phyloP scores from a whole-genome alignment of 2,113 vertebrate species.

The Leucopsar rothschildi region DNA sequence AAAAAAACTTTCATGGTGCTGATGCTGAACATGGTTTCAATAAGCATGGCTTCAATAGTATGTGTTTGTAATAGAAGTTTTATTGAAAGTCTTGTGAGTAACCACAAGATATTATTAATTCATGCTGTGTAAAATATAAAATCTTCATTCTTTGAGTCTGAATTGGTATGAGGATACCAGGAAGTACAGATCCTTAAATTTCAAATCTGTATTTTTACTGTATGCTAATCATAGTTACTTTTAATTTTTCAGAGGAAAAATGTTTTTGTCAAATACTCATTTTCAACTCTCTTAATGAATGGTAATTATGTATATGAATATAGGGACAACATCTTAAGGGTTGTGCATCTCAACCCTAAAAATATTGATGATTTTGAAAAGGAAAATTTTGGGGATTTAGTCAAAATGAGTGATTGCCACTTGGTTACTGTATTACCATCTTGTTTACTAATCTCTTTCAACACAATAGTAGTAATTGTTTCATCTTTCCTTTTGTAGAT shows the following conservation, averaged over 20 bases:
- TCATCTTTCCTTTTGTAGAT: background rate
- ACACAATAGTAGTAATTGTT: background rate
- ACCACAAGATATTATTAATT: background rate
- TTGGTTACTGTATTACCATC: background rate
- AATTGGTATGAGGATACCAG: background rate
- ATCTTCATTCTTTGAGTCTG: background rate
- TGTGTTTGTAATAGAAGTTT: background rate
- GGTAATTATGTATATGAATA: background rate
- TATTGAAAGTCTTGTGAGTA: background rate
- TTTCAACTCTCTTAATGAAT: background rate
- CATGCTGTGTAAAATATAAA: background rate
- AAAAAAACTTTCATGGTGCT: background rate
- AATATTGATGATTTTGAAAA: background rate
- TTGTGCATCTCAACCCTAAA: background rate
- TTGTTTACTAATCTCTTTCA: background rate
- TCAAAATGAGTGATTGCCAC: background rate
- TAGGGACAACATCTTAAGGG: background rate
- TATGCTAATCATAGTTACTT: background rate
- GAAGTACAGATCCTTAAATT: background rate
- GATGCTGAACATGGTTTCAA: background rate
- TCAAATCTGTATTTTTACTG: background rate
- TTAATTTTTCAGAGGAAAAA: background rate
- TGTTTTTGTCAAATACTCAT: background rate
- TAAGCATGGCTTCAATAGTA: background rate
- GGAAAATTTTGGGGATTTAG: background rate